Conservation (phyloP, 2,888 invertebrate genomes). For the Odiellus spinosus region DNA sequence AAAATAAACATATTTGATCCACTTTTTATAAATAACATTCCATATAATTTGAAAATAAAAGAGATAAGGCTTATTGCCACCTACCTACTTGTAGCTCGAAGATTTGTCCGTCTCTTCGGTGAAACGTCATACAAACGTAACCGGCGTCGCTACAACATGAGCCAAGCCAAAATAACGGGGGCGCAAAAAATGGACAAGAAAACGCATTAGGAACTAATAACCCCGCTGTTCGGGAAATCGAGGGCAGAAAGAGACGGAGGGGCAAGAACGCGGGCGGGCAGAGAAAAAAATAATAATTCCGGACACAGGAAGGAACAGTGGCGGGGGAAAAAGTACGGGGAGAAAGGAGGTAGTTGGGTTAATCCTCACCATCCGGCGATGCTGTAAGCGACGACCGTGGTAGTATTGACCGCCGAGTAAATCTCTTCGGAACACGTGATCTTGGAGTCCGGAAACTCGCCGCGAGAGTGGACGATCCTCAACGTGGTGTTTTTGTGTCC, state of each 20-base stretch:
- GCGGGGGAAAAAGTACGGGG: neutral
- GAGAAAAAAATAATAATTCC: too few relatives aligned
- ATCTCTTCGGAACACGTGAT: constrained; percentile 15
- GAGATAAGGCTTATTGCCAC: neutral
- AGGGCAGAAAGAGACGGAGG: too few relatives aligned
- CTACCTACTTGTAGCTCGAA: constrained; percentile 31
- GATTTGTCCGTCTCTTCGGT: constrained; percentile 50
- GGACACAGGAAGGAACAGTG: too few relatives aligned
- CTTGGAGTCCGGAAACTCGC: constrained; percentile 10
- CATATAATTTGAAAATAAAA: too few relatives aligned
- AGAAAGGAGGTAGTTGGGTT: neutral
- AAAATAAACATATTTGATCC: too few relatives aligned
- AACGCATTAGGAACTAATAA: too few relatives aligned
- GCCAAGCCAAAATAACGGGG: too few relatives aligned
- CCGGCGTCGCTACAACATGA: constrained; percentile 50
- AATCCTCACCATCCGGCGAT: constrained; percentile 18
- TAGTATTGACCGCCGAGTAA: constrained; percentile 25
- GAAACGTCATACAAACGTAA: constrained; percentile 58
- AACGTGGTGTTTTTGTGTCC: constrained; percentile 14
- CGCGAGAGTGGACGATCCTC: constrained; percentile 6
- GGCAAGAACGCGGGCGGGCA: too few relatives aligned
- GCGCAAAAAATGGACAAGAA: too few relatives aligned
- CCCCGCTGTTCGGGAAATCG: too few relatives aligned
- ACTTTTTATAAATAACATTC: too few relatives aligned
- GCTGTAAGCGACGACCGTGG: constrained; percentile 25